Base-by-base conservation (phyloP, 2,797 vertebrate genomes). In the Brachymystax lenok region DNA sequence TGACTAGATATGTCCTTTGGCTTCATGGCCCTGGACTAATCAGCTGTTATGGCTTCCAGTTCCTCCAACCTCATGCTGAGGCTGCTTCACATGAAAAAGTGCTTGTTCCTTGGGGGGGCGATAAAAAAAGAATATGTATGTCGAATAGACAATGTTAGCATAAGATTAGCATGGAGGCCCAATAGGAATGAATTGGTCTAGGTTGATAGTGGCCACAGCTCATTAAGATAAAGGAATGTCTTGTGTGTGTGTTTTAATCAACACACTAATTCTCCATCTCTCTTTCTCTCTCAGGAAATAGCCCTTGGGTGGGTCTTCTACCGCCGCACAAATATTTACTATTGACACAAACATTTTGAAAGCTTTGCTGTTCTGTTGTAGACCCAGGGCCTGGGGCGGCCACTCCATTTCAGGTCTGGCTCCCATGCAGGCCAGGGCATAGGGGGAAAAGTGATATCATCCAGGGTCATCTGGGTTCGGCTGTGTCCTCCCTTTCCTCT, bases 241-340 rank as follows among this genome's bases (percentile, higher is more conserved):
- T 24, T 79, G 28, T 63, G 69, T 71, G 52, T 87, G 79, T 83
- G 83, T 89, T 87, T 88, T 89, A 90, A 91, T 91, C 89, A 83
- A 85, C 88, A 87, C 88, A 75, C 88, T 90, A 88, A 90, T 92
- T 89, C 75, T 82, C 80, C n/a, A 63, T 8, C 59, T 24, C 59
- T 27, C n/a, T 85, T 81, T 84, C 85, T 80, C 87, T 91, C 90
- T 59, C 50, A 91, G 92, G 92, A 92, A 93, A 92, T 88, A 86
- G 88, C 89, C 90, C 84, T 84, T 14, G 35, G 40, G 40, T 46
- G 40, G 40, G 40, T 21, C 90, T 86, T 89, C 81, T 77, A 87
- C 87, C 87, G 83, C 85, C 85, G 89, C 84, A 84, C 90, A 93
- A 93, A 93, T 93, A 93, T 93, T 92, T 93, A 90, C 87, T 84